Conservation (phyloP, 1,140 invertebrate genomes). For the Nixonia krombeini region DNA sequence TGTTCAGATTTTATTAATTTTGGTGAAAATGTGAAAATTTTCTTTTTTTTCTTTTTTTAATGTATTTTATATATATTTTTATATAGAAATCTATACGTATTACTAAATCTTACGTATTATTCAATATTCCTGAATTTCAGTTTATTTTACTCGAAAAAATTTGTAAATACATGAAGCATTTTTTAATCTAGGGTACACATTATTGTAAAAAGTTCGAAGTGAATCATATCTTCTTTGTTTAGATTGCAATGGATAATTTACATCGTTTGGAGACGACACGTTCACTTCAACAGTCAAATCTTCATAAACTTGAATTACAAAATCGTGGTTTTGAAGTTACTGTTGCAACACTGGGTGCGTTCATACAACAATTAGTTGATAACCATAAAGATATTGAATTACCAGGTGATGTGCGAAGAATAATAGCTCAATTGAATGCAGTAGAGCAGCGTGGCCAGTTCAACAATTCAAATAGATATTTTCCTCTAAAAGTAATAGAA, state of each 20-base stretch:
- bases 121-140: neutral
- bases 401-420: slow-evolving; percentile 77
- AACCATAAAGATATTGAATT: slow-evolving; percentile 75
- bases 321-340: slow-evolving; percentile 78
- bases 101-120: too few species aligned
- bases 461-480: slow-evolving; percentile 48
- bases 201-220: too few species aligned
- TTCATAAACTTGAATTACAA: slow-evolving; percentile 76
- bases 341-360: slow-evolving; percentile 75
- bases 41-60: too few species aligned
- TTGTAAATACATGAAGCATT: too few species aligned
- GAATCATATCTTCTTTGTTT: too few species aligned
- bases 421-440: slow-evolving; percentile 70
- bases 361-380: slow-evolving; percentile 75
- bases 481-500: slow-evolving; percentile 72
- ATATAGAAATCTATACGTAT: too few species aligned
- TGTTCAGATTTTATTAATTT: too few species aligned
- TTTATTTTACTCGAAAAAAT: neutral
- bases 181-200: too few species aligned
- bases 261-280: slow-evolving; percentile 76
- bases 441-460: neutral
- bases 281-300: slow-evolving; percentile 72
- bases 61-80: too few species aligned
- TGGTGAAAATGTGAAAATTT: too few species aligned
- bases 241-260: slow-evolving; percentile 76